A percentile compares a stretch with the other conserved stretches of the same genome.
These are phyloP conservation scores for Anorthoa munda DNA, from an alignment of 2,888 invertebrate species.

Conservation along the genomic window DNA sequence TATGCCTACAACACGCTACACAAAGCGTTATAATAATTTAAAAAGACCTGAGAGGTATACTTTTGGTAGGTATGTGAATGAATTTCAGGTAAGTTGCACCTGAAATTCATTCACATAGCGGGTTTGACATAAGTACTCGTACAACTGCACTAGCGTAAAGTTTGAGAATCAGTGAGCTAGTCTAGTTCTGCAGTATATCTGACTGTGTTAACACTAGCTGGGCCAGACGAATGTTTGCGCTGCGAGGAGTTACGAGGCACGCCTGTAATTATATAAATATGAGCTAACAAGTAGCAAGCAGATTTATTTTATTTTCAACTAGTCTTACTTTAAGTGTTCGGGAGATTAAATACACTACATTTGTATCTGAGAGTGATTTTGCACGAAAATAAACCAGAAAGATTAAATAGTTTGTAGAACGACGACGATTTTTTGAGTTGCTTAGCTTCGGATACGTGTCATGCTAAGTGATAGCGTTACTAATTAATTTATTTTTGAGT, in stretches of 20 bases:
- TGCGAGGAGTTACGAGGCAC: conserved; percentile 10
- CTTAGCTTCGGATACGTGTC: too few relatives aligned
- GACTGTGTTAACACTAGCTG: conserved; percentile 1
- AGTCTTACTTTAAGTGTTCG: conserved; percentile 6
- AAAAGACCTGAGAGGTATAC: not conserved
- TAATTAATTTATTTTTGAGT: too few relatives aligned
- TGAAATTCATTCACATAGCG: not conserved
- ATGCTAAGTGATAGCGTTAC: too few relatives aligned
- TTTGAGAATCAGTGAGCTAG: conserved; percentile 4
- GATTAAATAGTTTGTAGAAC: not conserved
- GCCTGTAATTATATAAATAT: conserved; percentile 30
- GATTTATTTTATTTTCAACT: conserved; percentile 19
- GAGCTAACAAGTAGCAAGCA: conserved; percentile 6
- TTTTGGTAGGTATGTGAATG: too few relatives aligned
- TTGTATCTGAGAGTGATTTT: not conserved
- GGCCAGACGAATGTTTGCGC: conserved; percentile 23
- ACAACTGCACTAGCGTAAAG: not conserved
- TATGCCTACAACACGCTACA: not conserved
- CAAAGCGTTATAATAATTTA: not conserved
- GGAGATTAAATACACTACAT: not conserved
- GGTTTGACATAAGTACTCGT: too few relatives aligned
- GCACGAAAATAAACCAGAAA: not conserved
- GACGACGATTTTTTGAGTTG: not conserved
- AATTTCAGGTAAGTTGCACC: too few relatives aligned
- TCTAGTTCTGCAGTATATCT: conserved; percentile 22